These are phyloP conservation scores for Heliconius erato DNA, from an alignment of 2,888 invertebrate species.

Conservation along the genomic window DNA sequence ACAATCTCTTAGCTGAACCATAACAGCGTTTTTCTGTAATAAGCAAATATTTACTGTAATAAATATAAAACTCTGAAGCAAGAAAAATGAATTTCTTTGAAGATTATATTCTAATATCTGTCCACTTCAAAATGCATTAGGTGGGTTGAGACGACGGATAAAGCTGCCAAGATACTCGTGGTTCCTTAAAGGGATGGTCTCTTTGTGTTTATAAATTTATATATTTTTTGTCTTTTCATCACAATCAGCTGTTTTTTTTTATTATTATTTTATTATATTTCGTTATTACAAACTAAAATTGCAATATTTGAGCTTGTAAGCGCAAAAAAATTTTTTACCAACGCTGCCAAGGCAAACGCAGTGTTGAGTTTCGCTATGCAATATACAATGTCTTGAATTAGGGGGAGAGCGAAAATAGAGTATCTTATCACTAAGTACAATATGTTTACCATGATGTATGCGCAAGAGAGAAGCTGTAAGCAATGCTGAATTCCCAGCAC, in stretches of 20 bases:
- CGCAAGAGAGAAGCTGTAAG: too few relatives aligned
- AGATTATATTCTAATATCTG: constrained; percentile 29
- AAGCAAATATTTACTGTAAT: constrained; percentile 10
- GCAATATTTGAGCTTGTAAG: too few relatives aligned
- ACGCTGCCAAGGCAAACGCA: too few relatives aligned
- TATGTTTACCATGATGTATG: too few relatives aligned
- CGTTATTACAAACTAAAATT: neutral
- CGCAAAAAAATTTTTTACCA: too few relatives aligned
- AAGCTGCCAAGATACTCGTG: constrained; percentile 23
- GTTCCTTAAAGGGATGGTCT: constrained; percentile 14
- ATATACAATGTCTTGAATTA: too few relatives aligned
- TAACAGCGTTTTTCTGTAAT: neutral
- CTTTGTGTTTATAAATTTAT: constrained; percentile 9
- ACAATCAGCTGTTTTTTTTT: neutral
- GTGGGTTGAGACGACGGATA: constrained; percentile 18
- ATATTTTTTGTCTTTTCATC: neutral
- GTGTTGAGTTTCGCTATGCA: too few relatives aligned
- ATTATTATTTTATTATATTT: neutral
- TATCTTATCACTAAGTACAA: too few relatives aligned
- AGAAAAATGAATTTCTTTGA: constrained; percentile 17
- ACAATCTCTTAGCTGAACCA: neutral
- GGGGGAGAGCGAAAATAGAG: too few relatives aligned
- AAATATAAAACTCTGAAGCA: constrained; percentile 2
- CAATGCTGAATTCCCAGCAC: too few relatives aligned
- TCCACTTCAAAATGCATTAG: constrained; percentile 31